Conservation (phyloP, 2,888 invertebrate species). For the Caenorhabditis sp. region DNA sequence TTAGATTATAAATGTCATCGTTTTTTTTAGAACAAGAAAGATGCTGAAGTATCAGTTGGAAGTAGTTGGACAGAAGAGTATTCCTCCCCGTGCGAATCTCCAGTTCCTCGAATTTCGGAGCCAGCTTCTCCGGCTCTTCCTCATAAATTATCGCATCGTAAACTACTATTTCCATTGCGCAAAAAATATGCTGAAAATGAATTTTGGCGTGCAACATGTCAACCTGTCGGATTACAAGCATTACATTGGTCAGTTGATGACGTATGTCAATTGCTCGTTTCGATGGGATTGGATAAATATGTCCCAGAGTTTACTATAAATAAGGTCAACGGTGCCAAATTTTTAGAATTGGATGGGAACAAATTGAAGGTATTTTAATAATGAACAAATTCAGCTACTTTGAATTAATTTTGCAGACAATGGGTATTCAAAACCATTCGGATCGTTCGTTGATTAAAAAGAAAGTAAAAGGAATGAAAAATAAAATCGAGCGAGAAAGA, state of each 20-base stretch:
- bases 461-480: slow-evolving; percentile 75
- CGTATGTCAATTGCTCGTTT: slow-evolving; percentile 68
- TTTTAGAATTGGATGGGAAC: slow-evolving; percentile 87
- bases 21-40: slow-evolving; percentile 27
- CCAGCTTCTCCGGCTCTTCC: slow-evolving; percentile 69
- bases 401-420: slow-evolving; percentile 71
- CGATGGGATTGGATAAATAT: slow-evolving; percentile 82
- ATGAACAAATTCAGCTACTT: no score
- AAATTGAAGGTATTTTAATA: slow-evolving; percentile 80
- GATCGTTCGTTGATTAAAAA: slow-evolving; percentile 75
- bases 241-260: slow-evolving; percentile 69
- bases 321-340: slow-evolving; percentile 85
- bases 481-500: slow-evolving; percentile 74
- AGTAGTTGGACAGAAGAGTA: slow-evolving; percentile 48
- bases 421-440: slow-evolving; percentile 74
- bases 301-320: slow-evolving; percentile 87
- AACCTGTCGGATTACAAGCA: slow-evolving; percentile 63
- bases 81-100: slow-evolving; percentile 62
- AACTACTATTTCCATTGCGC: slow-evolving; percentile 66
- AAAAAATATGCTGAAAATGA: slow-evolving; percentile 65
- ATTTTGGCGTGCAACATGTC: slow-evolving; percentile 65
- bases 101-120: slow-evolving; percentile 66
- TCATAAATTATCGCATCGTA: slow-evolving; percentile 62
- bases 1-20: no score
- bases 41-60: slow-evolving; percentile 51